A percentile compares a stretch with the other conserved stretches of the same genome.
Evolutionary conservation across 2,113 vertebrate genomes (phyloP).

Genomic region (Chinchilla lanigera): DNA sequence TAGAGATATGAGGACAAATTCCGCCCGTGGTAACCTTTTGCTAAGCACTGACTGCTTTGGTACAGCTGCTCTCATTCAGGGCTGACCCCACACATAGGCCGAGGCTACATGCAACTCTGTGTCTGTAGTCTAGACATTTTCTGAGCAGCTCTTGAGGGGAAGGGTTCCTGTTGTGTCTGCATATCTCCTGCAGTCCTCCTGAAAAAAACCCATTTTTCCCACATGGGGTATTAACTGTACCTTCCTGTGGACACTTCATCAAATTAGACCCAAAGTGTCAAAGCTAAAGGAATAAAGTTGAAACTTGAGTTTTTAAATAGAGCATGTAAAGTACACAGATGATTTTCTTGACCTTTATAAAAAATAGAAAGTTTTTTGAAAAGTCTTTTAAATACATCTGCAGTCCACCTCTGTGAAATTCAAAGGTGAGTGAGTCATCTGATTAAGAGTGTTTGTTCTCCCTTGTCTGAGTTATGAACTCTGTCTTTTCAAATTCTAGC

Average conservation of each 20-base stretch:
- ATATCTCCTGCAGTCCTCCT: not conserved
- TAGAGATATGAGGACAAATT: not conserved
- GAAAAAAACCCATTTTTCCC: not conserved
- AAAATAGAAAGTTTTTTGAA: constrained; percentile 17
- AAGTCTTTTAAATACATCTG: constrained; percentile 26
- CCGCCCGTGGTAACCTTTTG: not conserved
- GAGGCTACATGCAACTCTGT: constrained; percentile 20
- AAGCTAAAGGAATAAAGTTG: constrained; percentile 48
- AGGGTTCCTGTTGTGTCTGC: not conserved
- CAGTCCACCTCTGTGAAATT: constrained; percentile 16
- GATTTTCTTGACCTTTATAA: constrained; percentile 42
- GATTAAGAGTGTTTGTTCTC: not conserved
- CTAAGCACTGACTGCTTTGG: not conserved
- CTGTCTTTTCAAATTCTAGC: constrained; percentile 41
- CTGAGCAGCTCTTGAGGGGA: not conserved
- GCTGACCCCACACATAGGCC: not conserved
- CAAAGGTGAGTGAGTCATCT: constrained; percentile 41
- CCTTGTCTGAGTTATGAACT: not conserved
- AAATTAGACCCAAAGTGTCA: constrained; percentile 5
- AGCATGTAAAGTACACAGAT: constrained; percentile 21
- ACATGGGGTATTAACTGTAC: constrained; percentile 8
- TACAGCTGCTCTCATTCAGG: not conserved
- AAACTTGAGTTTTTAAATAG: constrained; percentile 14
- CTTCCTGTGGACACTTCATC: constrained; percentile 20
- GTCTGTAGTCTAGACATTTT: not conserved